Evolutionary conservation across 1,140 invertebrate species (phyloP), one percentile per base, ranked within the genome.

Genomic region (Palaemon carinicauda): DNA sequence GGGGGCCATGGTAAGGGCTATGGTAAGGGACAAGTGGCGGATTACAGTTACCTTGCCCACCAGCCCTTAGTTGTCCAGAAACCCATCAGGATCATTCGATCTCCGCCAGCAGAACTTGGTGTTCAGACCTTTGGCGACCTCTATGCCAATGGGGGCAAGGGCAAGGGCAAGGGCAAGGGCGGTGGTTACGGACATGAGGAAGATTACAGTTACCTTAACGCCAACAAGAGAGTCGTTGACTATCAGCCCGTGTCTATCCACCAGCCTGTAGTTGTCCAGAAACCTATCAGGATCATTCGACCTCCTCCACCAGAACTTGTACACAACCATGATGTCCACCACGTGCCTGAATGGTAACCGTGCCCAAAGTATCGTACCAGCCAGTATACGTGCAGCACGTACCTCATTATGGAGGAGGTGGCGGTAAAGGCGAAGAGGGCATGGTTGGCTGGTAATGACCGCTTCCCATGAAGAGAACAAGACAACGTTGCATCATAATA

Each of bases 341-440:
- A 80, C 84, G 77, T 80, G 14, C 77, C 80, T 50, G 84, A 86
- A 52, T 86, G 84, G 84, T 86, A 1, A 71, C 77, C 65, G 84
- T 86, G 7, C 84, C 84, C 41, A 86, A 80, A 51, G 65, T 74
- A 15, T 74, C 77, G 4, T 86, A 86, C 50, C 41, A 86, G 77
- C 56, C 41, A 4, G 84, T 86, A 21, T 86, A 52, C 15, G 78
- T 80, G 9, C 84, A 80, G 51, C 78, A 69, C 27, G 78, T 80
- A 21, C 83, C 84, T 29, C 33, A 77, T 9, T 31, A 27, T 1
- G 31, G 51, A 19, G 79, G 60, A 14, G 24, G 21, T 4, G 24
- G 74, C 3, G 77, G 77, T 10, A 79, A 73, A 21, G n/a, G n/a
- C 24, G 71, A 79, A 41, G 69, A 50, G n/a, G 75, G 75, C 1